Percentiles rank a stretch among this genome's conserved stretches.
phyloP scores from a whole-genome alignment of 1,140 invertebrate genomes.

The Pentalonia nigronervosa region DNA sequence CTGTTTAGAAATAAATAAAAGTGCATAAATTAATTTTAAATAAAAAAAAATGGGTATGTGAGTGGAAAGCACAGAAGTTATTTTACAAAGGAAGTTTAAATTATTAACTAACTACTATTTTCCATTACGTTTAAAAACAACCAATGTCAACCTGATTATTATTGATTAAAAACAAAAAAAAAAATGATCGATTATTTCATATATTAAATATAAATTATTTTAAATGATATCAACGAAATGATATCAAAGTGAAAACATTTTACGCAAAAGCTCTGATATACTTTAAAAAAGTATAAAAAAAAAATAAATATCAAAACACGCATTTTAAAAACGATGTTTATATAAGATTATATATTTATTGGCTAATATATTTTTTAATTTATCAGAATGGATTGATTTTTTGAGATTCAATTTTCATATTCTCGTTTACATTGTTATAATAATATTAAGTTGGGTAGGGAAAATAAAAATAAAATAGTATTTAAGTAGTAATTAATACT shows the following conservation, averaged over 20 bases:
- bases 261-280: background rate
- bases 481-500: no score
- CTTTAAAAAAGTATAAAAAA: background rate
- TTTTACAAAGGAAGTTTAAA: background rate
- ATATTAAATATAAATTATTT: background rate
- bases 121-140: background rate
- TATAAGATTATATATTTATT: no score
- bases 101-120: background rate
- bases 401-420: background rate
- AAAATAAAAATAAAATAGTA: background rate
- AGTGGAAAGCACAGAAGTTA: background rate
- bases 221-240: no score
- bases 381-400: background rate
- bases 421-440: background rate
- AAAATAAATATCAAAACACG: background rate
- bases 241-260: no score
- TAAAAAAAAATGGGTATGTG: background rate
- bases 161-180: background rate
- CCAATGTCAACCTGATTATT: background rate
- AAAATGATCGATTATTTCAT: background rate
- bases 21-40: background rate
- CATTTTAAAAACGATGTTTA: background rate
- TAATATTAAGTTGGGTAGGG: background rate
- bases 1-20: background rate
- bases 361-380: background rate